These are phyloP conservation scores for Agriopis leucophaearia DNA, from an alignment of 2,888 invertebrate genomes.

Conservation along the genomic window DNA sequence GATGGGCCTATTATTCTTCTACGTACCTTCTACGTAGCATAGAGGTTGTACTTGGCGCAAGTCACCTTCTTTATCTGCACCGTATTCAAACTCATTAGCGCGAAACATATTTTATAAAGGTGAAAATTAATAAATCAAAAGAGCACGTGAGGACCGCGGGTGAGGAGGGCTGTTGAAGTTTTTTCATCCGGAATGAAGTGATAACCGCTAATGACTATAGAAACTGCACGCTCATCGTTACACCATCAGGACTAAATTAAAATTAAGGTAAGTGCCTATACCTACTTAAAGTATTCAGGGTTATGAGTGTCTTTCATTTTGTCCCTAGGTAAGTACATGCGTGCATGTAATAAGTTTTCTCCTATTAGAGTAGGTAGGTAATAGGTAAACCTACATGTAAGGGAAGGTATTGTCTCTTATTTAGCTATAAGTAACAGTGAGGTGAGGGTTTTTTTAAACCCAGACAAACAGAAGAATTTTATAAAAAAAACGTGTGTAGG, in stretches of 20 bases:
- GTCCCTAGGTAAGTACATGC: neutral
- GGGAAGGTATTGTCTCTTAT: too few relatives aligned
- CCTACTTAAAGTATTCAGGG: slow-evolving; percentile 1
- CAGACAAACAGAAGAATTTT: too few relatives aligned
- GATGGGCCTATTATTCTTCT: too few relatives aligned
- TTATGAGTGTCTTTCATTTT: neutral
- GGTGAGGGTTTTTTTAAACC: too few relatives aligned
- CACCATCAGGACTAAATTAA: slow-evolving; percentile 64
- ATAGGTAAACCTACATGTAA: too few relatives aligned
- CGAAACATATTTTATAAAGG: slow-evolving; percentile 79
- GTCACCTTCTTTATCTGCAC: neutral
- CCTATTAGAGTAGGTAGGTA: too few relatives aligned
- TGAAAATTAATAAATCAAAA: slow-evolving; percentile 85
- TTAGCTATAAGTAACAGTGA: too few relatives aligned
- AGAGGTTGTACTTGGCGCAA: too few relatives aligned
- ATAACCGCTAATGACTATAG: slow-evolving; percentile 84
- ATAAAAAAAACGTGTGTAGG: too few relatives aligned
- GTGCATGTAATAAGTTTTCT: neutral
- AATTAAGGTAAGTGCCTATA: slow-evolving; percentile 44
- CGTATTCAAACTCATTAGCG: slow-evolving; percentile 56
- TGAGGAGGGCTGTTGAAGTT: slow-evolving; percentile 81
- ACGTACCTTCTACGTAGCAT: too few relatives aligned
- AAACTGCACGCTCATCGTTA: slow-evolving; percentile 78
- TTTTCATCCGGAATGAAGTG: slow-evolving; percentile 86
- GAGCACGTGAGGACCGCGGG: slow-evolving; percentile 73